Base-by-base conservation (phyloP, 2,888 invertebrate species). In the Rhorus exstirpatorius region DNA sequence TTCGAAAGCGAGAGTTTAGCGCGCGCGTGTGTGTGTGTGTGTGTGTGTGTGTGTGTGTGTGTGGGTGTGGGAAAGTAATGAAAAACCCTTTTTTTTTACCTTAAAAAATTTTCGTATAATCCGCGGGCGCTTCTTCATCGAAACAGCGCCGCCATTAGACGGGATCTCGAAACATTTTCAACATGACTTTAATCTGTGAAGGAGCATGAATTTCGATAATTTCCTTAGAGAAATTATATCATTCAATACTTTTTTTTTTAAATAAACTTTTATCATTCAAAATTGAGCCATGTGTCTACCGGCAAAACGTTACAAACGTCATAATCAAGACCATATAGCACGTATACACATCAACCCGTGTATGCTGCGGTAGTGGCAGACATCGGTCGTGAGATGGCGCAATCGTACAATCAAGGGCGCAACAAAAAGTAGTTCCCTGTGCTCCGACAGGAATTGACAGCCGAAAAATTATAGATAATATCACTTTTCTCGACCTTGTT, bases 381-480 rank as follows among this genome's bases (percentile, higher is more conserved):
- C 24, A 17, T 60, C 46, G 14, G 14, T 58, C 63, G 41, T n/a
- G 10, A 46, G 72, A 55, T 51, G 60, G 86, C 86, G 86, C 58
- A 79, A 19, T 21, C 60, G 71, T 71, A 78, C 72, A 75, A 41
- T 51, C 53, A 70, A 17, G 31, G 75, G 58, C 60, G 76, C 60
- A 35, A 67, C 55, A 71, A 67, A 58, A 86, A 86, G 74, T 84
- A 86, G 86, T 84, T 84, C 86, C 83, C 63, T 80, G 79, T 80
- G 76, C 77, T 79, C 84, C 55, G 46, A 38, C n/a, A n/a, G n/a
- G 12, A 12, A 63, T 65, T 61, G 60, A 61, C 53, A 68, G 19
- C 8, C 44, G 24, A 53, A 17, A 41, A n/a, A n/a, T n/a, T 44
- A 75, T 12, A 7, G 19, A n/a, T 55, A 19, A 19, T 19, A n/a